These are phyloP conservation scores for Caenorhabditis sp. DNA, from an alignment of 2,888 invertebrate species.

Conservation along the genomic window DNA sequence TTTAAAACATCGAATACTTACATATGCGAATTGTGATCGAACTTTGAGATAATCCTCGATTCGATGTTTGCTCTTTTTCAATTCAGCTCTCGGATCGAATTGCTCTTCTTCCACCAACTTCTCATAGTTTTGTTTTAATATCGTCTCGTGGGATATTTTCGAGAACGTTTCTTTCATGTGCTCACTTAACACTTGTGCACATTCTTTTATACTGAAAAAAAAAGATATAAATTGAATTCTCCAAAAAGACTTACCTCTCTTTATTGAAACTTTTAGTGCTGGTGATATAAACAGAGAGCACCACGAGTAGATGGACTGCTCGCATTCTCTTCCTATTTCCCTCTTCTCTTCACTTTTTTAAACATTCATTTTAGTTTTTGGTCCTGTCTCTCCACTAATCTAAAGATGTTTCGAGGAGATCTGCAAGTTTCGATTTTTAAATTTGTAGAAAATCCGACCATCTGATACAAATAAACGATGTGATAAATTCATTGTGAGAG, in stretches of 20 bases:
- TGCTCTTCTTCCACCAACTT: slow-evolving; percentile 78
- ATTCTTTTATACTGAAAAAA: slow-evolving; percentile 73
- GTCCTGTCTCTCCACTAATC: slow-evolving; percentile 23
- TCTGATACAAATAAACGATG: slow-evolving; percentile 9
- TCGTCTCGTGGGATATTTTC: slow-evolving; percentile 76
- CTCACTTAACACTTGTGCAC: slow-evolving; percentile 73
- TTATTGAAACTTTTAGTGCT: slow-evolving; percentile 45
- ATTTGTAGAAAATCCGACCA: neutral
- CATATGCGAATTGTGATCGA: slow-evolving; percentile 80
- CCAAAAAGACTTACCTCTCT: slow-evolving; percentile 33
- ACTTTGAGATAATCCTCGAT: slow-evolving; percentile 80
- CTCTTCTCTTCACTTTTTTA: neutral
- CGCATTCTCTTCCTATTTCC: slow-evolving; percentile 24
- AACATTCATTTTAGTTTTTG: slow-evolving; percentile 9
- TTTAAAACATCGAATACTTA: slow-evolving; percentile 48
- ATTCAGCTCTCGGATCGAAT: slow-evolving; percentile 80
- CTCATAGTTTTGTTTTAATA: slow-evolving; percentile 76
- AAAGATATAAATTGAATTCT: neutral
- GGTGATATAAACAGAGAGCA: slow-evolving; percentile 23
- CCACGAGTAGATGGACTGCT: slow-evolving; percentile 23
- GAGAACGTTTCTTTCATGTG: slow-evolving; percentile 72
- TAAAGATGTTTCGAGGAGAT: neutral
- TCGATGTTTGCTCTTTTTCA: slow-evolving; percentile 75
- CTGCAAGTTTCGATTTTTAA: slow-evolving; percentile 13
- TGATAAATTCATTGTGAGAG: slow-evolving; percentile 18